These are phyloP conservation scores for Narcine bancroftii DNA, from an alignment of 2,113 vertebrate species.

Conservation along the genomic window DNA sequence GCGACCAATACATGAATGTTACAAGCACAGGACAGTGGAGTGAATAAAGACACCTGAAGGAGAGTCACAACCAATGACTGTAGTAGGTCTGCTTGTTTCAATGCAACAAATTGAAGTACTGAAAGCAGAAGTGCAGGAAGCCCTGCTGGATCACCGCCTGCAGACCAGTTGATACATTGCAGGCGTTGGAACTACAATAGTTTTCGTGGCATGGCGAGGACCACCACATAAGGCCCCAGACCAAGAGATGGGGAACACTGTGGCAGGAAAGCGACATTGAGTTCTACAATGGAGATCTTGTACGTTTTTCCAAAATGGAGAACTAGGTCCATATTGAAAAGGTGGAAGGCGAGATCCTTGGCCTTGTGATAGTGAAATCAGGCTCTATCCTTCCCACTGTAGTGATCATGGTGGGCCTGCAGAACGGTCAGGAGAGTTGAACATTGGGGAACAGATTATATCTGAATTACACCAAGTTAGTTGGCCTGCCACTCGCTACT, in stretches of 20 bases:
- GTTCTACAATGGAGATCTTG: conserved; percentile 84
- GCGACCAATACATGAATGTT: conserved; percentile 75
- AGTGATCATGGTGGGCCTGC: too few relatives aligned
- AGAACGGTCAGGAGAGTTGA: too few relatives aligned
- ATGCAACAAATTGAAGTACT: conserved; percentile 90
- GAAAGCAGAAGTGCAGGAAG: conserved; percentile 73
- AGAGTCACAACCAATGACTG: conserved; percentile 88
- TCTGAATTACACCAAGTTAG: too few relatives aligned
- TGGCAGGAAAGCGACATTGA: conserved; percentile 57
- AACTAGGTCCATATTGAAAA: too few relatives aligned
- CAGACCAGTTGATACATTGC: conserved; percentile 94
- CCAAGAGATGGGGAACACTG: conserved; percentile 40
- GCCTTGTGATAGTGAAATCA: too few relatives aligned
- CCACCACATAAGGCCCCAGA: conserved; percentile 41
- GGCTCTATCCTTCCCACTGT: too few relatives aligned
- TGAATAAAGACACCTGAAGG: conserved; percentile 91
- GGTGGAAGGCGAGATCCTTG: too few relatives aligned
- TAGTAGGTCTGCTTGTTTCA: conserved; percentile 90
- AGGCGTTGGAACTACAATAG: conserved; percentile 73
- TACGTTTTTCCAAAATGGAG: conserved; percentile 84
- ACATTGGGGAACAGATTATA: too few relatives aligned
- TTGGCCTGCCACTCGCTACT: too few relatives aligned
- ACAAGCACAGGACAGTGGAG: conserved; percentile 84
- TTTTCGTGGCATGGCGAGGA: conserved; percentile 83
- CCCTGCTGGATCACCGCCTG: conserved; percentile 92